These are phyloP conservation scores for Cebidichthys violaceus DNA, from an alignment of 2,113 vertebrate species.

Conservation along the genomic window DNA sequence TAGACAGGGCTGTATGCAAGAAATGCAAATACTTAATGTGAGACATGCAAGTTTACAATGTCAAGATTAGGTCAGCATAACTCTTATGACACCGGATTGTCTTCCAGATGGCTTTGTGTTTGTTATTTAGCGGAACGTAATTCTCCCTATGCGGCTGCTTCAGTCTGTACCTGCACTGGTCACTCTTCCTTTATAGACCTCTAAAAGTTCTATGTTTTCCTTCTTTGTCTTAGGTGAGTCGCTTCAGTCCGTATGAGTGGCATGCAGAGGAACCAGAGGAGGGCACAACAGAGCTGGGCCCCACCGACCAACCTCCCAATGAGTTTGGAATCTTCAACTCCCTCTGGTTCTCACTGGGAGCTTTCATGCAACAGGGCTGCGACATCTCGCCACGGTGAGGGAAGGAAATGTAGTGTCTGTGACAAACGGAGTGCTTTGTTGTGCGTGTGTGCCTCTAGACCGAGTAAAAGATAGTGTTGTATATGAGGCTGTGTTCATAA, in stretches of 20 bases:
- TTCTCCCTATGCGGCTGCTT: background rate
- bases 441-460: constrained; percentile 8
- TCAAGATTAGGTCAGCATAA: background rate
- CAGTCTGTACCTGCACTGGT: background rate
- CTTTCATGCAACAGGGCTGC: constrained; percentile 99
- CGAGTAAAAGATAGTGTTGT: constrained; percentile 21
- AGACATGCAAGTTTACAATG: background rate
- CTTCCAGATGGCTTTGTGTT: background rate
- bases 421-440: constrained; percentile 27
- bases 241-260: constrained; percentile 99
- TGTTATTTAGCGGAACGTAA: background rate
- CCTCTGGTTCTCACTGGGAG: constrained; percentile 99
- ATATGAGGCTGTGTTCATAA: constrained; percentile 29
- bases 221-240: constrained; percentile 82
- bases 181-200: background rate
- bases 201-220: background rate
- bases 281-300: constrained; percentile 88
- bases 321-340: constrained; percentile 99
- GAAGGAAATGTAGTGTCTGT: constrained; percentile 10
- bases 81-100: background rate
- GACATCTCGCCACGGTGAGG: constrained; percentile 98
- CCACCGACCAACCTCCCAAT: constrained; percentile 97
- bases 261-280: constrained; percentile 98
- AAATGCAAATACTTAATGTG: constrained; percentile 4
- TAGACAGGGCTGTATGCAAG: background rate